Conservation (phyloP, 2,797 vertebrate genomes). For the Scomberomorus guttatus region DNA sequence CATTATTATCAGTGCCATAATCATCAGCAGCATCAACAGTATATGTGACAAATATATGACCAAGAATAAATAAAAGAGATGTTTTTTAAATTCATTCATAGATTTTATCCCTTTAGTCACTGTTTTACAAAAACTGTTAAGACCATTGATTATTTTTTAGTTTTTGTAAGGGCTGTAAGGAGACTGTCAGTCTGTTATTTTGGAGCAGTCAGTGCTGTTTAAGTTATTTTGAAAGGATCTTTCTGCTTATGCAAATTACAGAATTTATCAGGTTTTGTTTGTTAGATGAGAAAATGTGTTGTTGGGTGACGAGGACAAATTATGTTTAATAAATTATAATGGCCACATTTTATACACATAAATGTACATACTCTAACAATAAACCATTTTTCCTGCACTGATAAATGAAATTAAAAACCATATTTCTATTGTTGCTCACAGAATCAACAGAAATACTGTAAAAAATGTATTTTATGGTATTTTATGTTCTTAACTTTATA, state of each 20-base stretch:
- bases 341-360: background rate
- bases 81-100: background rate
- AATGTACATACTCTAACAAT: background rate
- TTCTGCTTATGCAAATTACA: too few species aligned
- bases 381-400: background rate
- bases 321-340: background rate
- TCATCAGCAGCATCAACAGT: too few species aligned
- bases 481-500: too few species aligned
- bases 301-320: too few species aligned
- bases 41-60: background rate
- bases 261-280: background rate
- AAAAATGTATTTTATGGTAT: too few species aligned
- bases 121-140: background rate
- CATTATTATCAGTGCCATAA: background rate
- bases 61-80: background rate
- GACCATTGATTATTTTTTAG: background rate
- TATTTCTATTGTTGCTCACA: background rate
- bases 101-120: background rate
- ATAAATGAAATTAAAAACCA: background rate
- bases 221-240: too few species aligned
- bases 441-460: background rate
- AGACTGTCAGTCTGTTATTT: background rate
- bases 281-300: background rate
- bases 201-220: background rate
- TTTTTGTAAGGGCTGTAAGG: background rate